Base-by-base conservation (phyloP, 2,113 vertebrate genomes). In the Etia nguti region DNA sequence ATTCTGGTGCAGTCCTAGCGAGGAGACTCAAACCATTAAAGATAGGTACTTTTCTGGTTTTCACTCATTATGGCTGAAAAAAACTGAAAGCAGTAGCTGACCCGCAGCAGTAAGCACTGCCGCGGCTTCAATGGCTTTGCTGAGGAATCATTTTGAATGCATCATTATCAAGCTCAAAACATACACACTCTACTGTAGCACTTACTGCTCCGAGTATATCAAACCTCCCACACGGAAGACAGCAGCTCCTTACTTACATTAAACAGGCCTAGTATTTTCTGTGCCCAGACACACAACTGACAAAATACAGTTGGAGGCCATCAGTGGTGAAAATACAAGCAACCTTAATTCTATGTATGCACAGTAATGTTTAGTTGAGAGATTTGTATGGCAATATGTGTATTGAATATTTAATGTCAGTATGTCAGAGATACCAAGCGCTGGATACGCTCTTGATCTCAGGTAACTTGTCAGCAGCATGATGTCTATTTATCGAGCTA, bases 121-220 rank as follows among this genome's bases (percentile, higher is more conserved):
- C 80, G 77, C 77, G 29, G 65, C 15, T 89, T 85, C 82, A 85
- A 88, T 68, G 65, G 87, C 77, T 89, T 54, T 73, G 81, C 81
- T 52, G 79, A 91, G 73, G 73, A 87, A 70, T 88, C 34, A 65
- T 82, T 83, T 24, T 73, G 54, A 90, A 83, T 84, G 81, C 79
- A 41, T 91, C 83, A 86, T 90, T 90, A 90, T 84, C 50, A 60
- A 84, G 81, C 85, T 88, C 31, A n/a, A 68, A 85, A 86, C 87
- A 92, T 31, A 83, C 50, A 65, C 80, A 70, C 85, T 31, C 56
- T 48, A 26, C 68, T 38, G 65, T 6, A 4, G 73, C 85, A 81
- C 75, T 75, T 11, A 60, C 59, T 36, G 60, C 80, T 80, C 34
- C 0, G 29, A 89, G 80, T 52, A 82, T 48, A 88, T 86, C 85